Percentiles rank a stretch among this genome's conserved stretches.
Conservation (phyloP, 2,888 invertebrate genomes). For the Furcula furcula region DNA sequence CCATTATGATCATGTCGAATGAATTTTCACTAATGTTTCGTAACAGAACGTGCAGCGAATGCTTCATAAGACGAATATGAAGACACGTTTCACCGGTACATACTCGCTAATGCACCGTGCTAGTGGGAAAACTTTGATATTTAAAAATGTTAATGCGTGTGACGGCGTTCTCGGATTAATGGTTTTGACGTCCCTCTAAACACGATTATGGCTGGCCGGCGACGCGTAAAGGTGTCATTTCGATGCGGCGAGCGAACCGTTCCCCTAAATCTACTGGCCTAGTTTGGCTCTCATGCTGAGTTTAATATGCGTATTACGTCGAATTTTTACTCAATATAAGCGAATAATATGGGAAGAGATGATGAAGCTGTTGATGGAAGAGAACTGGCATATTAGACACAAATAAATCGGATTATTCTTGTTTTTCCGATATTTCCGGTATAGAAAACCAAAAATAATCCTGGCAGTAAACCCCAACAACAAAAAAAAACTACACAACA, state of each 20-base stretch:
- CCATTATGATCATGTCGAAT: too few relatives aligned
- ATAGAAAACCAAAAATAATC: too few relatives aligned
- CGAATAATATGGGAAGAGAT: too few relatives aligned
- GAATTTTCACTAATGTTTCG: too few relatives aligned
- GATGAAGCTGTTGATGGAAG: too few relatives aligned
- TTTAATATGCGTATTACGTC: not conserved
- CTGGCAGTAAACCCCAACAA: too few relatives aligned
- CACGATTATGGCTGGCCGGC: slow-evolving; percentile 7
- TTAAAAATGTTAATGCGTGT: slow-evolving; percentile 2
- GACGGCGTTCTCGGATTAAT: not conserved
- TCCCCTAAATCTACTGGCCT: not conserved
- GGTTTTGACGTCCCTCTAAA: not conserved
- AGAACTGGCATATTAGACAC: too few relatives aligned
- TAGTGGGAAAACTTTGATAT: not conserved
- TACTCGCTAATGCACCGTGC: not conserved
- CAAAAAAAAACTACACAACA: too few relatives aligned
- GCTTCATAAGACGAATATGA: not conserved
- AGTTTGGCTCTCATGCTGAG: not conserved
- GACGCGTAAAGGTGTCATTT: slow-evolving; percentile 17
- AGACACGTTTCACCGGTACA: not conserved
- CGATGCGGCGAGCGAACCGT: slow-evolving; percentile 9
- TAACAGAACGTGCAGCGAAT: too few relatives aligned
- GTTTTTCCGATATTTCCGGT: too few relatives aligned
- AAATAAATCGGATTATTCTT: too few relatives aligned
- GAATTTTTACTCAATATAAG: too few relatives aligned